phyloP scores from a whole-genome alignment of 2,113 vertebrate genomes.

The Micromys minutus region DNA sequence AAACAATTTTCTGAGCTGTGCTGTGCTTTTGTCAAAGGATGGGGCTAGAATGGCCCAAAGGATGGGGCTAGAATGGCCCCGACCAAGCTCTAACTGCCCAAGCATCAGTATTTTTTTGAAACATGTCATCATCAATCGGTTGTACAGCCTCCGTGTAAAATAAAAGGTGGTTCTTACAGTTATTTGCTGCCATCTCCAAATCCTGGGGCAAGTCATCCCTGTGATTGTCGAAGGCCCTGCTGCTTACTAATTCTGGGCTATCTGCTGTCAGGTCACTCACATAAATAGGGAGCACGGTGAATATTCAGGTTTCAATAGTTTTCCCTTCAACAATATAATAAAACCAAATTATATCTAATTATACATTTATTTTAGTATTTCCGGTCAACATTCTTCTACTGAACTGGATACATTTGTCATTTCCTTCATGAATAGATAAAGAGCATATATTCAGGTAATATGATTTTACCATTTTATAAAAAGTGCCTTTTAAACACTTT shows the following conservation, averaged over 20 bases:
- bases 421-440: background rate
- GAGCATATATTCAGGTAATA: background rate
- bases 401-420: background rate
- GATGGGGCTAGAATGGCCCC: background rate
- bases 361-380: conserved; percentile 19
- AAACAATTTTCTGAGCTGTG: background rate
- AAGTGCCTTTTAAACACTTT: background rate
- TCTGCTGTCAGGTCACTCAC: background rate
- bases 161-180: background rate
- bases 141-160: background rate
- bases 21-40: background rate
- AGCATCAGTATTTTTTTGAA: background rate
- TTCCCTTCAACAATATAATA: background rate
- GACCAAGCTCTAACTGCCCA: background rate
- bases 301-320: background rate
- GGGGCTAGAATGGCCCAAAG: background rate
- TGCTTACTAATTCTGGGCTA: background rate
- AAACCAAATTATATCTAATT: background rate
- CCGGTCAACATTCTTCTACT: conserved; percentile 21
- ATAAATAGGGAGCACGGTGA: background rate
- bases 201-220: background rate
- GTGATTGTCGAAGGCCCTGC: background rate
- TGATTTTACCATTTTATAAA: background rate
- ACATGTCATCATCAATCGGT: background rate
- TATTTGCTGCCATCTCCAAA: background rate